phyloP scores from a whole-genome alignment of 64 coral and sea anemone genomes.

The Porites lutea region DNA sequence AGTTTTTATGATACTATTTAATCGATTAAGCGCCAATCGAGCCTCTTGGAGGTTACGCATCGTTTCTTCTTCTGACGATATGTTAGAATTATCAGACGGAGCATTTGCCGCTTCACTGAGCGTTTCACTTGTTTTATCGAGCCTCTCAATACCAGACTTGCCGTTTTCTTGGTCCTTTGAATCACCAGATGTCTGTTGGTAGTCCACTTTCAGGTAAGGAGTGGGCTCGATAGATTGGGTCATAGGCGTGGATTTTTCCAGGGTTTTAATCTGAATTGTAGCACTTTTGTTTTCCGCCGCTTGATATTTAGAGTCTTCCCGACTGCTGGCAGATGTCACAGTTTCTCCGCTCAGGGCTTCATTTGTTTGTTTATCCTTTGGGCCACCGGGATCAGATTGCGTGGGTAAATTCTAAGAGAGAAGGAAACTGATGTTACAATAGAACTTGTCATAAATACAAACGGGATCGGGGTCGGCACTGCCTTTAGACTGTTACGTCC shows the following conservation, averaged over 20 bases:
- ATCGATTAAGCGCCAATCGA: not conserved
- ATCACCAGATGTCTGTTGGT: not conserved
- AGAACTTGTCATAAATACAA: too few species aligned
- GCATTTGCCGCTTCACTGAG: not conserved
- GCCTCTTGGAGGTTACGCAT: conserved; percentile 15
- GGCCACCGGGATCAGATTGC: not conserved
- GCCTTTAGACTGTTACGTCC: too few species aligned
- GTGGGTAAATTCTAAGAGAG: not conserved
- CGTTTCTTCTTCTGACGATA: conserved; percentile 1
- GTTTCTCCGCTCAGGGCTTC: not conserved
- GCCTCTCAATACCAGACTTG: not conserved
- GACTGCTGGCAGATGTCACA: not conserved
- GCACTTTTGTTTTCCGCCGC: not conserved
- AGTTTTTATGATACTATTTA: conserved; percentile 15
- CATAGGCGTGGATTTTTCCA: not conserved
- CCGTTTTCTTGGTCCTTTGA: not conserved
- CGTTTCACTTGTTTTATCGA: not conserved
- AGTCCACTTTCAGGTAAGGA: not conserved
- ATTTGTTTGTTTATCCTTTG: not conserved
- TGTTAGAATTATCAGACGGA: not conserved
- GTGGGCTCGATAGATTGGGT: not conserved
- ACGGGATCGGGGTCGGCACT: too few species aligned
- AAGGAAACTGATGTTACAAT: not conserved
- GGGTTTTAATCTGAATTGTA: not conserved
- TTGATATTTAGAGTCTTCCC: not conserved